phyloP scores from a whole-genome alignment of 2,888 invertebrate genomes.

The Ryuthela nishihirai region DNA sequence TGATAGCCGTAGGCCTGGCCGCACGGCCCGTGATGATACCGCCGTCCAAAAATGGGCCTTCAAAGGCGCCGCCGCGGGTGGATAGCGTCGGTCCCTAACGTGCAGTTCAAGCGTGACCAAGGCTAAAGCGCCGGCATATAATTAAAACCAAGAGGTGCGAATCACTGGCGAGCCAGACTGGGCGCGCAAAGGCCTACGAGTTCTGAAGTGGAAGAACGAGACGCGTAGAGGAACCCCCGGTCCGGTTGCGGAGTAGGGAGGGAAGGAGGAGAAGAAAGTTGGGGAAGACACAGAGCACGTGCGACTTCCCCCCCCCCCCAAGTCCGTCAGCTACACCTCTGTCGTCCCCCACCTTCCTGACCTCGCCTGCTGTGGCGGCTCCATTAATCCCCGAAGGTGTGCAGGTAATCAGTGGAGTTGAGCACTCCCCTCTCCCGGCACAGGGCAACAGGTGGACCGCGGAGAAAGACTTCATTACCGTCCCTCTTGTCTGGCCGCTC shows the following conservation, averaged over 20 bases:
- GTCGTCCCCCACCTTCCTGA: constrained; percentile 21
- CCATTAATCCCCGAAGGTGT: constrained; percentile 37
- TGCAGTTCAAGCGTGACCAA: constrained; percentile 17
- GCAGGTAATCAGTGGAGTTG: constrained; percentile 32
- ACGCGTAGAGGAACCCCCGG: not conserved
- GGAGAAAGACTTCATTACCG: constrained; percentile 38
- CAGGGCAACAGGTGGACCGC: no score
- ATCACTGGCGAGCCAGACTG: constrained; percentile 20
- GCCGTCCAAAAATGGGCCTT: constrained; percentile 23
- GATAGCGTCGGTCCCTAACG: constrained; percentile 17
- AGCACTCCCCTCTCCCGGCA: constrained; percentile 5
- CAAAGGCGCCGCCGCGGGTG: constrained; percentile 35
- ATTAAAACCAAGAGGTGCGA: constrained; percentile 38
- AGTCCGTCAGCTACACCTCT: not conserved
- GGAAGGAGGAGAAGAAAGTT: constrained; percentile 14
- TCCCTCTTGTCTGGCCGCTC: no score
- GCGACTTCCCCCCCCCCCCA: constrained; percentile 12
- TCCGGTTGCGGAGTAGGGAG: not conserved
- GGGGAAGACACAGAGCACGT: constrained; percentile 26
- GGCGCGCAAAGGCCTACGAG: constrained; percentile 22
- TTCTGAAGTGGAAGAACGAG: constrained; percentile 10
- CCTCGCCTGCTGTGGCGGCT: constrained; percentile 31
- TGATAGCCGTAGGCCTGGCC: no score
- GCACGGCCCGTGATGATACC: constrained; percentile 32
- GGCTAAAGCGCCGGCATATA: constrained; percentile 33